Evolutionary conservation across 2,888 invertebrate genomes (phyloP).

Genomic region (Ennomos fuscantarius): DNA sequence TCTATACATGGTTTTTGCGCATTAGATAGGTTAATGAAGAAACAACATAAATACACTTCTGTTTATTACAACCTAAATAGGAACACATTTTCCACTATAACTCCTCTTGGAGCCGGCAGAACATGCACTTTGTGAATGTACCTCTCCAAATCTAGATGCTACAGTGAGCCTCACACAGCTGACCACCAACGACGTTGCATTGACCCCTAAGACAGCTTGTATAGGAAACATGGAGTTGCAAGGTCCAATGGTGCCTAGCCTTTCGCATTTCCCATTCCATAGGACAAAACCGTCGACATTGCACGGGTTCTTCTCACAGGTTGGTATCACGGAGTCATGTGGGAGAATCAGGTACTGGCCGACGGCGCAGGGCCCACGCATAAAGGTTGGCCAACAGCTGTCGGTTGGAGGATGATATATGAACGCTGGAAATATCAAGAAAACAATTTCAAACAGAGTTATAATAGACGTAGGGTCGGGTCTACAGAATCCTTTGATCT

Average conservation of each 20-base stretch:
- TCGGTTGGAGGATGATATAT: constrained; percentile 86
- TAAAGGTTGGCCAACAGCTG: constrained; percentile 86
- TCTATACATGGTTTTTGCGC: no score
- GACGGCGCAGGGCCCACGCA: constrained; percentile 86
- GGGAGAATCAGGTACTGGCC: constrained; percentile 84
- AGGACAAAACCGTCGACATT: constrained; percentile 73
- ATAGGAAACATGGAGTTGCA: constrained; percentile 66
- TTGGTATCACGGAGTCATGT: constrained; percentile 78
- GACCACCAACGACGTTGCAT: constrained; percentile 84
- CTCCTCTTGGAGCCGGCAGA: constrained; percentile 66
- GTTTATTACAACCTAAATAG: constrained; percentile 28
- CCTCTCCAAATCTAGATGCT: constrained; percentile 58
- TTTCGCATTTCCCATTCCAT: constrained; percentile 78
- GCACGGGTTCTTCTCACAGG: constrained; percentile 87
- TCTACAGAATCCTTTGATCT: no score
- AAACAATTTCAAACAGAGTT: not conserved
- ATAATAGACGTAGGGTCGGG: no score
- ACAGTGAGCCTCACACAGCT: constrained; percentile 79
- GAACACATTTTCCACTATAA: constrained; percentile 57
- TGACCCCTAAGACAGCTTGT: constrained; percentile 83
- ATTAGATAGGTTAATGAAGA: not conserved
- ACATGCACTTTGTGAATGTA: constrained; percentile 41
- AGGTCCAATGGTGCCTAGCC: constrained; percentile 61
- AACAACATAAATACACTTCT: constrained; percentile 1
- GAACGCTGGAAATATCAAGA: constrained; percentile 71